Percentiles rank a stretch among this genome's conserved stretches.
phyloP scores from a whole-genome alignment of 2,113 vertebrate genomes.

The Elgaria multicarinata region DNA sequence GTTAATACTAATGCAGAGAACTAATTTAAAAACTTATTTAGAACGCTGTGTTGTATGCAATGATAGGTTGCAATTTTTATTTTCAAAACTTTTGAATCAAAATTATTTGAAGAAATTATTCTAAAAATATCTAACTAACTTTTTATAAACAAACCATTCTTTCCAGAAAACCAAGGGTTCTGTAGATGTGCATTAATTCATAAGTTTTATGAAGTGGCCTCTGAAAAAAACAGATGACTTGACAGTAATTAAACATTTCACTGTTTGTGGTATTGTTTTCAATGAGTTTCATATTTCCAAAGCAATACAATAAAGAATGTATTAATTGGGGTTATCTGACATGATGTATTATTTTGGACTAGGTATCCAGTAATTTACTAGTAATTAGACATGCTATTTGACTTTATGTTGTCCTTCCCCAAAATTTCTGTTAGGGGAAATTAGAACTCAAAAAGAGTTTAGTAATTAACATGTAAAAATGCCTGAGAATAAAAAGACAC shows the following conservation, averaged over 20 bases:
- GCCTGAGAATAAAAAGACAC: background rate
- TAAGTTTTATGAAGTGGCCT: background rate
- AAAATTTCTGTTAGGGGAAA: no score
- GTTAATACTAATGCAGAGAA: background rate
- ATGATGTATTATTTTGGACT: no score
- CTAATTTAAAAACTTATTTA: slow-evolving; percentile 2
- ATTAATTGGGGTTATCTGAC: no score
- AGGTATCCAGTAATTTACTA: background rate
- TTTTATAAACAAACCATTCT: background rate
- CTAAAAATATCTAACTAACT: background rate
- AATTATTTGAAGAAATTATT: background rate
- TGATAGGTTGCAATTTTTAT: background rate
- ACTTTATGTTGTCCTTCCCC: background rate
- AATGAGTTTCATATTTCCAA: background rate
- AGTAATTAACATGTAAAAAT: no score
- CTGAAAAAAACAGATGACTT: background rate
- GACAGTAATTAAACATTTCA: background rate
- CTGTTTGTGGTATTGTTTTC: background rate
- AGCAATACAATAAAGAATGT: no score
- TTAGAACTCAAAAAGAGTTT: no score
- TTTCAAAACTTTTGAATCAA: background rate
- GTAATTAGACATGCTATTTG: background rate
- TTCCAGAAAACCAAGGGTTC: background rate
- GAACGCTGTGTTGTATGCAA: background rate
- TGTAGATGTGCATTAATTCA: background rate